A percentile compares a stretch with the other conserved stretches of the same genome.
Evolutionary conservation across 1,140 invertebrate genomes (phyloP).

Genomic region (Ips nitidus): DNA sequence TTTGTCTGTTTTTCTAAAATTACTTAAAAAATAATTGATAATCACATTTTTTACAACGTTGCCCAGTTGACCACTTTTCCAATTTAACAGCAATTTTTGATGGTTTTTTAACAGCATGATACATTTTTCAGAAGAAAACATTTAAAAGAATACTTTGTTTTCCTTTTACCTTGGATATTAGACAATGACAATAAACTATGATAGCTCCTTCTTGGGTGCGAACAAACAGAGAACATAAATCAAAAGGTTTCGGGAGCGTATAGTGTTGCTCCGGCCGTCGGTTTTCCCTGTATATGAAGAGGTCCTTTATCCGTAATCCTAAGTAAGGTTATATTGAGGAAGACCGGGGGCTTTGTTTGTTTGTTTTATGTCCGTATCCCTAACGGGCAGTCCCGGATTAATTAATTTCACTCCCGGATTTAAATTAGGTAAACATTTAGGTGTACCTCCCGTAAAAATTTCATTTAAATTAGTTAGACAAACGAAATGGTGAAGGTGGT

Average conservation of each 20-base stretch:
- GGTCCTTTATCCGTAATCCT: slow-evolving; percentile 10
- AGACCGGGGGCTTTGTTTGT: slow-evolving; percentile 12
- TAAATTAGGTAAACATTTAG: slow-evolving; percentile 9
- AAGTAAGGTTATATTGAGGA: slow-evolving; percentile 14
- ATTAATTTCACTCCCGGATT: slow-evolving; percentile 15
- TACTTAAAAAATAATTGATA: too few relatives aligned
- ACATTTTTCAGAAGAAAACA: too few relatives aligned
- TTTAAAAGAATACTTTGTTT: too few relatives aligned
- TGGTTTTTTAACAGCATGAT: too few relatives aligned
- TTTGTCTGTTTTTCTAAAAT: too few relatives aligned
- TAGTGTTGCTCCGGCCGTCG: background rate
- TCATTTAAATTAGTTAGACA: too few relatives aligned
- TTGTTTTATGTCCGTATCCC: slow-evolving; percentile 12
- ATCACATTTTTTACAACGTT: too few relatives aligned
- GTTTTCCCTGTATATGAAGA: slow-evolving; percentile 2
- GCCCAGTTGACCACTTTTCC: too few relatives aligned
- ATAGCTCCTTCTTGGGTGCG: background rate
- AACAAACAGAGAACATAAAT: slow-evolving; percentile 4
- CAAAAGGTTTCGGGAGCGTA: slow-evolving; percentile 1
- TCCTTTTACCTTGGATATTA: too few relatives aligned
- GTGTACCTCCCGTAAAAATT: background rate
- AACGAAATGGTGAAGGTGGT: too few relatives aligned
- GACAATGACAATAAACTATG: too few relatives aligned
- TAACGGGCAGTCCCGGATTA: slow-evolving; percentile 8
- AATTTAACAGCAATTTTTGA: too few relatives aligned